Conservation (phyloP, 2,888 invertebrate species). For the Parnassius apollo region DNA sequence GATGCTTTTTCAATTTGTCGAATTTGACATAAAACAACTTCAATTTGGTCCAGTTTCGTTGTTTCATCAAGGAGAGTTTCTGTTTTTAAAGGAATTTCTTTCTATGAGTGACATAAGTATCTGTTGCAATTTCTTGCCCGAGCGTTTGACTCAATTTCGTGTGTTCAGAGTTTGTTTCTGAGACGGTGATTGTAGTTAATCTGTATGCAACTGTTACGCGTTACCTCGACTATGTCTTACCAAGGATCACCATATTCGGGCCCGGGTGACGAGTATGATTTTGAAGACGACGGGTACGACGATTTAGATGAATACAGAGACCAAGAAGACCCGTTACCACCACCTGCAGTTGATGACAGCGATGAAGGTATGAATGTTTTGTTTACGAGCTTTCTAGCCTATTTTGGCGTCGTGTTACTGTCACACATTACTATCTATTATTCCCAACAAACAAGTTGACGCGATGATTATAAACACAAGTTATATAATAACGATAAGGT, state of each 20-base stretch:
- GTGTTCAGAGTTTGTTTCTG: constrained; percentile 61
- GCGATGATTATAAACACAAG: constrained; percentile 50
- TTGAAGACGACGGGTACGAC: constrained; percentile 87
- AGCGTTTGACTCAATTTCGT: constrained; percentile 44
- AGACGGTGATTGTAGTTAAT: constrained; percentile 67
- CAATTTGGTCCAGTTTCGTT: constrained; percentile 63
- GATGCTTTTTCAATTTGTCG: constrained; percentile 63
- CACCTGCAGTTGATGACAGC: constrained; percentile 82
- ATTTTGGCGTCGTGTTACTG: constrained; percentile 54
- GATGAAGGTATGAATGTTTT: constrained; percentile 76
- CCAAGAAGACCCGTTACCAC: constrained; percentile 77
- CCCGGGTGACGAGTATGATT: constrained; percentile 86
- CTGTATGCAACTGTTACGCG: constrained; percentile 81
- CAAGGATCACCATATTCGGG: constrained; percentile 85
- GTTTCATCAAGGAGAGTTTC: constrained; percentile 50
- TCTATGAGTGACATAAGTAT: constrained; percentile 68
- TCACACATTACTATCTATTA: constrained; percentile 37
- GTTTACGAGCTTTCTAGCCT: constrained; percentile 61
- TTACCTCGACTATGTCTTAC: constrained; percentile 83
- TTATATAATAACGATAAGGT: constrained; percentile 56
- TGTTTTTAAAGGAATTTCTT: constrained; percentile 55
- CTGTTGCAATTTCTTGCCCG: constrained; percentile 52
- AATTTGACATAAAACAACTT: constrained; percentile 74
- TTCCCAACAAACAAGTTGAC: constrained; percentile 35
- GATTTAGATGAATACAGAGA: constrained; percentile 86